Evolutionary conservation across 30 jellyfish, hydroid and myxozoan species (phyloP), one percentile per base, ranked within the genome.

Genomic region (Aurelia sp.): DNA sequence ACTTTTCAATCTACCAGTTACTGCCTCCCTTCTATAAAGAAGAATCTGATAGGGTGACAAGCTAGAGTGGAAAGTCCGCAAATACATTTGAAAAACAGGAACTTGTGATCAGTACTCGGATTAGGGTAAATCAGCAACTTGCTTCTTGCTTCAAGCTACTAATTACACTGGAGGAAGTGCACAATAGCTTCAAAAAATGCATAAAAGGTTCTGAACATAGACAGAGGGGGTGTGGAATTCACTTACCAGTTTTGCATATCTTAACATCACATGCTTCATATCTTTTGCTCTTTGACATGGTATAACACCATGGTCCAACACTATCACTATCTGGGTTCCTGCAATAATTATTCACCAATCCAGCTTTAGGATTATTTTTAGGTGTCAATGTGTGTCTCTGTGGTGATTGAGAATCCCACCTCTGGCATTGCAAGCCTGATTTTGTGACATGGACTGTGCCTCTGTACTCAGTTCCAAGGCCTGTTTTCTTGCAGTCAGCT

Each of bases 291-390:
- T 48, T 63, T 67, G 83, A 48, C 41, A 53, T 67, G 20, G 91
- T 81, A 72, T 81, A 81, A 55, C 91, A 81, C 91, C 91, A 81
- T 2, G 91, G 91, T 0, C 91, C 91, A 8, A 65, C 31, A 6
- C 74, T 31, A 16, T 81, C 91, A 19, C 64, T 57, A 31, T 81
- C 91, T 51, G 91, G 91, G 24, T 81, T 81, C 16, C 91, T 73
- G 47, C 91, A 81, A 57, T 67, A 81, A 67, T 81, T 68, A 16
- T 48, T 52, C 7, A 22, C 80, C 72, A 82, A 60, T 5, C 60
- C 86, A 38, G 73, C 61, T 2, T 53, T 24, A 2, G 92, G 92
- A 5, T 38, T 33, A 16, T n/a, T 33, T n/a, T 19, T 71, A 20
- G 82, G 50, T 68, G 64, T 70, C 3, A n/a, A 44, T 12, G 67